phyloP scores from a whole-genome alignment of 1,140 invertebrate genomes.

The Cryptotermes secundus region DNA sequence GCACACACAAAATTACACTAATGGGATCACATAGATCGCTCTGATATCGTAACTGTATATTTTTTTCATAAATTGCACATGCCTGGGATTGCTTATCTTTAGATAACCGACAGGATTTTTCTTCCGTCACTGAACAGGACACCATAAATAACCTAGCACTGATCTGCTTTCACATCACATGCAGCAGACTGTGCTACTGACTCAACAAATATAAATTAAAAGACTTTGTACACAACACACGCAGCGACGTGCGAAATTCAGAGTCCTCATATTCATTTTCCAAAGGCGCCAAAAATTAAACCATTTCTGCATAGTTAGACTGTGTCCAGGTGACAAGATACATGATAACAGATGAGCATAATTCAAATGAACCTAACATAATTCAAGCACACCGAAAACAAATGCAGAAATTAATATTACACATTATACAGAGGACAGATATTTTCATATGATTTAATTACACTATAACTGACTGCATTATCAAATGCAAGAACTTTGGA shows the following conservation, averaged over 20 bases:
- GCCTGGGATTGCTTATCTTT: slow-evolving; percentile 2
- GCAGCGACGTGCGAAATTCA: not conserved
- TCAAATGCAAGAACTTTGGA: too few relatives aligned
- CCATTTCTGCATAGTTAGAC: slow-evolving; percentile 1
- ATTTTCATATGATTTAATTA: too few relatives aligned
- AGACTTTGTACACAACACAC: not conserved
- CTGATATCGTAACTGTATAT: not conserved
- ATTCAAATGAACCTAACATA: too few relatives aligned
- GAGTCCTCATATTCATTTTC: not conserved
- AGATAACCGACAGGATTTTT: not conserved
- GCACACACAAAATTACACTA: slow-evolving; percentile 9
- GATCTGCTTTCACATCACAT: slow-evolving; percentile 9
- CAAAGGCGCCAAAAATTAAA: not conserved
- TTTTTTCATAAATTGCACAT: slow-evolving; percentile 27
- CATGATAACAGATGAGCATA: not conserved
- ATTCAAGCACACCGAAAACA: too few relatives aligned
- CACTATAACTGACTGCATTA: too few relatives aligned
- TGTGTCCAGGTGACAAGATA: not conserved
- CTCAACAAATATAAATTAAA: not conserved
- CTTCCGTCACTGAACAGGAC: not conserved
- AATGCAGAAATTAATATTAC: too few relatives aligned
- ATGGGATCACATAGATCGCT: slow-evolving; percentile 22
- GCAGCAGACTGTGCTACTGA: slow-evolving; percentile 10
- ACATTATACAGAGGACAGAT: too few relatives aligned
- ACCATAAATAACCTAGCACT: not conserved